Evolutionary conservation across 2,113 vertebrate species (phyloP).

Genomic region (Hyaena hyaena): DNA sequence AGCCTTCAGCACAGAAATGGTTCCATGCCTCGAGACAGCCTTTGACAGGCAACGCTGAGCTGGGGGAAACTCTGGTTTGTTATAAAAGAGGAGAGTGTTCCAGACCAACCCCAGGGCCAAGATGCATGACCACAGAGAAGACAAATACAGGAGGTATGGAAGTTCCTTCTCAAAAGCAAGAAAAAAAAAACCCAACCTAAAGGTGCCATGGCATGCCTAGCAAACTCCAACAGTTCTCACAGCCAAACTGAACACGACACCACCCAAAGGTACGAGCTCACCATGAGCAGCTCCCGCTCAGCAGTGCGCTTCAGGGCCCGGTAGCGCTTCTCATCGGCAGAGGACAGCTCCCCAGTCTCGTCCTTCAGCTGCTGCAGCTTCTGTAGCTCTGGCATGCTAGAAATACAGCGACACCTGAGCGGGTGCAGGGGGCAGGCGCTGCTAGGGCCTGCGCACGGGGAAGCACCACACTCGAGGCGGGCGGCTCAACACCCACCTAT

Average conservation of each 20-base stretch:
- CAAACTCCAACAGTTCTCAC: fast-evolving
- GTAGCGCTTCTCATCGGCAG: constrained; percentile 98
- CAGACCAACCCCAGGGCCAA: background rate
- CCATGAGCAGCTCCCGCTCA: constrained; percentile 97
- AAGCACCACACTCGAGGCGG: fast-evolving
- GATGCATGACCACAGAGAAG: too few species aligned
- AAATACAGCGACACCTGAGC: fast-evolving
- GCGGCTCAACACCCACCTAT: constrained; percentile 89
- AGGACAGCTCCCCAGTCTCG: constrained; percentile 97
- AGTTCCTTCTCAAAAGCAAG: background rate
- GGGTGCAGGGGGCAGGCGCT: fast-evolving
- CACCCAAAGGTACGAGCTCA: constrained; percentile 67
- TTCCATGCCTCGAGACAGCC: background rate
- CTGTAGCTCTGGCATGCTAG: constrained; percentile 98
- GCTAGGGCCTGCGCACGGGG: background rate
- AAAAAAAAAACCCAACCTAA: background rate
- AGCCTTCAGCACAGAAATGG: background rate
- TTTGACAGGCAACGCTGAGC: background rate
- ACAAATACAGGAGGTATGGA: fast-evolving
- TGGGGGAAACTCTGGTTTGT: background rate
- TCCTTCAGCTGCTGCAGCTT: constrained; percentile 99
- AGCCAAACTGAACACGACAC: background rate
- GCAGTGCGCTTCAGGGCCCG: constrained; percentile 97
- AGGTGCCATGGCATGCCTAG: fast-evolving
- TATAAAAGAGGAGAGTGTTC: background rate